Percentiles rank a stretch among this genome's conserved stretches.
Evolutionary conservation across 2,888 invertebrate species (phyloP).

Genomic region (Girardia tigrina): DNA sequence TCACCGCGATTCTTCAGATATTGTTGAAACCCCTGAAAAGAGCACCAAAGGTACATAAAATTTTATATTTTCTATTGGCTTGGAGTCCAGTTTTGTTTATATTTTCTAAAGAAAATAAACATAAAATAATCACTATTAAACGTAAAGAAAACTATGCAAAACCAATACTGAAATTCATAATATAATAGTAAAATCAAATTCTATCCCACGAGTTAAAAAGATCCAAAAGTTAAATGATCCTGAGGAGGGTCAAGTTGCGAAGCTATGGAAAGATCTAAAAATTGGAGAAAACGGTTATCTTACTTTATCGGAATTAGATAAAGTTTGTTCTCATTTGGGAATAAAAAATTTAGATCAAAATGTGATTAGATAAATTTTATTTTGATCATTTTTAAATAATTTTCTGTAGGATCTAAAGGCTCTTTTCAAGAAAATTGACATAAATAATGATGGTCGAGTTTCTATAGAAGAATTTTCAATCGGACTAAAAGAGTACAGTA

Average conservation of each 20-base stretch:
- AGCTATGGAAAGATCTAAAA: constrained; percentile 58
- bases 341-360: constrained; percentile 50
- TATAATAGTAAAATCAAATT: neutral
- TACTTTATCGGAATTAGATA: constrained; percentile 57
- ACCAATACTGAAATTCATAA: neutral
- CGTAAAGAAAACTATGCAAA: too few species aligned
- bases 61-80: too few species aligned
- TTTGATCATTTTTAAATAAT: neutral
- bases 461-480: neutral
- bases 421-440: neutral
- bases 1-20: neutral
- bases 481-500: neutral
- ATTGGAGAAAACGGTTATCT: constrained; percentile 58
- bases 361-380: neutral
- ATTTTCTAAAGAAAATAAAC: too few species aligned
- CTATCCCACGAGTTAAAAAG: neutral
- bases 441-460: neutral
- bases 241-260: constrained; percentile 55
- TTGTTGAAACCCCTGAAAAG: neutral
- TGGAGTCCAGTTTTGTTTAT: too few species aligned
- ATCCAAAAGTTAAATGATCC: constrained; percentile 11
- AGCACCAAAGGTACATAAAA: too few species aligned
- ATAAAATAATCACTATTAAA: too few species aligned
- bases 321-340: constrained; percentile 60
- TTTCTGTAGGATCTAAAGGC: neutral